Base-by-base conservation (phyloP, 2,888 invertebrate genomes). In the Hemistola chrysoprasaria region DNA sequence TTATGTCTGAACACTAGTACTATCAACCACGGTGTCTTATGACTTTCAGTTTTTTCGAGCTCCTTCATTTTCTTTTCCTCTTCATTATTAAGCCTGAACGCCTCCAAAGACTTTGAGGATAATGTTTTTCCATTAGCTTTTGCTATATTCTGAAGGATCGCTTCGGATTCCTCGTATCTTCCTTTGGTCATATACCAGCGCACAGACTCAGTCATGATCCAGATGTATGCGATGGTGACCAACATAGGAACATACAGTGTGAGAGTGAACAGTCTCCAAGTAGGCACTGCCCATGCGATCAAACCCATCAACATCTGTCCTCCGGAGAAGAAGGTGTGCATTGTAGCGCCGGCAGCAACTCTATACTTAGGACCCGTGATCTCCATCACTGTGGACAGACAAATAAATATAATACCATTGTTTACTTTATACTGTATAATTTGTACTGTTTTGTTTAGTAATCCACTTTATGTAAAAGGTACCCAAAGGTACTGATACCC, bases 151-250 rank as follows among this genome's bases (percentile, higher is more conserved):
- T 88, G 87, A 5, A 94, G 74, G 1, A 93, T 90, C 7, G 66
- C 69, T 52, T 92, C 91, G 0, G 94, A 93, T 48, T 93, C 90
- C 7, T 91, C 90, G 40, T 90, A 90, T 36, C 91, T 89, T 1
- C 92, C 92, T 62, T 93, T 93, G 39, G 92, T 92, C 52, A 95
- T 77, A 32, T 94, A 90, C 95, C 95, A 96, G 36, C 95, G 89
- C 0, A 94, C 87, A 1, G 94, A 94, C 72, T 94, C 94, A 0
- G 92, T 91, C 39, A 93, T 77, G 5, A 93, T 59, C 92, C 93
- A 93, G 50, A 92, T 91, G 59, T 93, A 93, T 3, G 87, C 66
- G 21, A 95, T 64, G 22, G 93, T 90, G 0, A 94, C 59, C 6
- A 94, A 69, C 7, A 92, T 91, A 0, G 95, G 95, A 0, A 90